Evolutionary conservation across 2,888 invertebrate genomes (phyloP), one percentile per base, ranked within the genome.

Genomic region (Torymus tubicola): DNA sequence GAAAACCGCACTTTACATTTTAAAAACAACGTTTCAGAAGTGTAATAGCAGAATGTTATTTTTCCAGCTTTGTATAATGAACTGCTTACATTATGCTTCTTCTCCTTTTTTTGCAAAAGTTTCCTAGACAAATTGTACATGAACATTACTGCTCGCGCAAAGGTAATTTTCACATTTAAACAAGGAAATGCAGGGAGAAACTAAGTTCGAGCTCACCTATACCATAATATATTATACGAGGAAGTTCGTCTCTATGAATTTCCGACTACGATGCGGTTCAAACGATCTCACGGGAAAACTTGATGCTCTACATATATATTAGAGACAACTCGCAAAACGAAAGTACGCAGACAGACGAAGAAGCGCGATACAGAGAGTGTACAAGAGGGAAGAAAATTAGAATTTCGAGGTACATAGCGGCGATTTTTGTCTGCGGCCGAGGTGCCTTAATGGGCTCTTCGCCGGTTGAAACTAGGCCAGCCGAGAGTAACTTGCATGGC

Each of bases 381-480:
- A 65, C 8, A 14, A 14, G 18, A 52, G 55, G 72, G 68, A 61
- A 73, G 78, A 78, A 78, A 73, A 78, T 78, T 78, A 78, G 72
- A 78, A 78, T 72, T 78, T 73, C 78, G 68, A 68, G 61, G 52
- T 72, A 55, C 68, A 53, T 42, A 61, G 61, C 42, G 50, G 65
- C 72, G 72, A 72, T 78, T 78, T 78, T 73, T 78, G 67, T 78
- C 65, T 60, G 4, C 3, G 2, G 24, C 60, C 10, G n/a, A 5
- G 18, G 8, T 78, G 58, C 5, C 61, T 72, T 78, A 73, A 78
- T 78, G 78, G 72, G 60, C 67, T 72, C 63, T 60, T 57, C 16
- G n/a, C 52, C 61, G 67, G 16, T 12, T 52, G 13, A 65, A 78
- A 78, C 53, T 78, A 72, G 78, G 78, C 78, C 78, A 78, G 72